Conservation (phyloP, 2,888 invertebrate species). For the Pandemis corylana region DNA sequence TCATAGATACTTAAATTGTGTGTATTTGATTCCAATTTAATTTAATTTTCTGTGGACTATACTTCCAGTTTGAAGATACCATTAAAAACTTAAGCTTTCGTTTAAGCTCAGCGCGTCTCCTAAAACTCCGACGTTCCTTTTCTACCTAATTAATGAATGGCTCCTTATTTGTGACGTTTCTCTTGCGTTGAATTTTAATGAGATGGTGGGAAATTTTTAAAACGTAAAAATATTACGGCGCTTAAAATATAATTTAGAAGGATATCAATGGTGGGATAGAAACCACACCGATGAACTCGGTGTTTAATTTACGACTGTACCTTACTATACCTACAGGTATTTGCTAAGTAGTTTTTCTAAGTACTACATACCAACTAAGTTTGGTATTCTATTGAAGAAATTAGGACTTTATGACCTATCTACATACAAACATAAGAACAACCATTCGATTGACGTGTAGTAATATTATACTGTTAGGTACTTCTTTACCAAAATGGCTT, state of each 20-base stretch:
- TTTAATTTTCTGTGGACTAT: neutral
- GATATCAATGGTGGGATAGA: neutral
- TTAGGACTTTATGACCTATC: too few relatives aligned
- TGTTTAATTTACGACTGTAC: too few relatives aligned
- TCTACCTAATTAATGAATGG: slow-evolving; percentile 12
- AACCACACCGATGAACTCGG: neutral
- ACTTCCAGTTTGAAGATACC: neutral
- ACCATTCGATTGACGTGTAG: too few relatives aligned
- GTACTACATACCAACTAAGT: too few relatives aligned
- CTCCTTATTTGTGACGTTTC: slow-evolving; percentile 6
- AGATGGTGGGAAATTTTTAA: neutral
- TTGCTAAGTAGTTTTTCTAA: too few relatives aligned
- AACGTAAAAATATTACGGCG: neutral
- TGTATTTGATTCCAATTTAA: too few relatives aligned
- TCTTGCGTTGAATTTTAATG: slow-evolving; percentile 13
- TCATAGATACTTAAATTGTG: too few relatives aligned
- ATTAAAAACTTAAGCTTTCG: slow-evolving; percentile 1
- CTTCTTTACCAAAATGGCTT: too few relatives aligned
- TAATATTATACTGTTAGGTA: too few relatives aligned
- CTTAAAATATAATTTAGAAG: neutral
- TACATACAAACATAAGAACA: too few relatives aligned
- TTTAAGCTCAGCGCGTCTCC: neutral
- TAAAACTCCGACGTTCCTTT: neutral
- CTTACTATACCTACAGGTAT: too few relatives aligned
- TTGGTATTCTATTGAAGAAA: too few relatives aligned